These are phyloP conservation scores for Otolemur garnettii DNA, from an alignment of 2,113 vertebrate genomes.

Conservation along the genomic window DNA sequence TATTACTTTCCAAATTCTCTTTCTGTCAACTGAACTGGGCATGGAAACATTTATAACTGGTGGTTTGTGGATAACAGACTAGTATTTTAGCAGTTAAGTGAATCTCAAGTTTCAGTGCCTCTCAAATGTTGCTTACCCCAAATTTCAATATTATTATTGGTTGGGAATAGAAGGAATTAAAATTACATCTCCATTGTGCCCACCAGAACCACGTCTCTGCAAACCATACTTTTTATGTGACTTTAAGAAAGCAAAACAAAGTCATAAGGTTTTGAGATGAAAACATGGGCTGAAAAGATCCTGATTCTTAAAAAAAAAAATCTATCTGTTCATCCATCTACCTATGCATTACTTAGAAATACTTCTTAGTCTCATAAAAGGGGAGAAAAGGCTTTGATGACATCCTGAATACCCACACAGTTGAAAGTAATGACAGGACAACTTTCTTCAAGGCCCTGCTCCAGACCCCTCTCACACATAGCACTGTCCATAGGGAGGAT, in stretches of 20 bases:
- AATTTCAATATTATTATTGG: slow-evolving; percentile 79
- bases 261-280: slow-evolving; percentile 52
- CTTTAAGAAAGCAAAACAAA: slow-evolving; percentile 56
- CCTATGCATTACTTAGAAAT: not conserved
- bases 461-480: not conserved
- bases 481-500: not conserved
- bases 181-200: slow-evolving; percentile 70
- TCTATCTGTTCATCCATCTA: not conserved
- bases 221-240: slow-evolving; percentile 57
- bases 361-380: not conserved
- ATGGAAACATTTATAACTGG: slow-evolving; percentile 64
- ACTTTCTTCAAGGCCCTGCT: not conserved
- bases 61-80: slow-evolving; percentile 72
- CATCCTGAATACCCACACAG: not conserved
- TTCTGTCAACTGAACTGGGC: slow-evolving; percentile 64
- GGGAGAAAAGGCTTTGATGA: not conserved
- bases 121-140: slow-evolving; percentile 77
- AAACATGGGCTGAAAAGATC: not conserved
- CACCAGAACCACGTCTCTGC: slow-evolving; percentile 67
- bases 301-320: not conserved
- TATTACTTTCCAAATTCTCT: slow-evolving; percentile 47
- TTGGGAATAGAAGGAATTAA: slow-evolving; percentile 79
- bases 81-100: slow-evolving; percentile 75
- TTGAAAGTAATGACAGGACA: not conserved
- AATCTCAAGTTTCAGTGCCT: slow-evolving; percentile 75